phyloP scores from a whole-genome alignment of 2,113 vertebrate species.

The Tachuris rubrigastra region DNA sequence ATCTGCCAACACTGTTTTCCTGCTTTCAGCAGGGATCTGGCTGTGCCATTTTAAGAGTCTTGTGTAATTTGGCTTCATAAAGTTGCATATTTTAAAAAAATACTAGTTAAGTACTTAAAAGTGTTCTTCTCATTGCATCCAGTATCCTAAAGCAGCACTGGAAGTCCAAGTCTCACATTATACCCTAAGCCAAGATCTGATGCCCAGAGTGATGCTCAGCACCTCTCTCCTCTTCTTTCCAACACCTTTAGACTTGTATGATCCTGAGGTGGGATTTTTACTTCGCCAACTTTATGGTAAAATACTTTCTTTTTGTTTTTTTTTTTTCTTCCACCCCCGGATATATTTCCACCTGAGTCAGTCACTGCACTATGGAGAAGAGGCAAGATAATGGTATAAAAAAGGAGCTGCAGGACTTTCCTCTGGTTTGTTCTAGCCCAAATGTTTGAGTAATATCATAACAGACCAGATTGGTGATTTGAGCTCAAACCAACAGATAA shows the following conservation, averaged over 20 bases:
- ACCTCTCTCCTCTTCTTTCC: neutral
- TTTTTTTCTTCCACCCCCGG: neutral
- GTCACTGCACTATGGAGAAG: neutral
- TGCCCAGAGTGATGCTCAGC: neutral
- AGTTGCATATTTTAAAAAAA: neutral
- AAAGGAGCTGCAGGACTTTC: neutral
- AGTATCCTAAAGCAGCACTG: neutral
- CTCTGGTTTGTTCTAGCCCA: neutral
- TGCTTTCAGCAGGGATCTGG: neutral
- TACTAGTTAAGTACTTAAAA: neutral
- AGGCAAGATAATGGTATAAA: neutral
- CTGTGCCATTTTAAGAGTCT: conserved; percentile 7
- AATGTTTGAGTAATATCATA: neutral
- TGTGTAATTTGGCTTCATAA: neutral
- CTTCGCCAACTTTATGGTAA: neutral
- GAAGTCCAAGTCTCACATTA: neutral
- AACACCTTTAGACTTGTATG: neutral
- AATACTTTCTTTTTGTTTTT: neutral
- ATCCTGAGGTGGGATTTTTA: neutral
- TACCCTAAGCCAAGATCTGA: neutral
- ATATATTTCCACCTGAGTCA: neutral
- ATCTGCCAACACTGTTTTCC: conserved; percentile 25
- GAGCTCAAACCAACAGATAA: neutral
- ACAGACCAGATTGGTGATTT: neutral
- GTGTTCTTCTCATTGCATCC: neutral